Evolutionary conservation across 2,888 invertebrate genomes (phyloP), one percentile per base, ranked within the genome.

Genomic region (Prenolepis imparis): DNA sequence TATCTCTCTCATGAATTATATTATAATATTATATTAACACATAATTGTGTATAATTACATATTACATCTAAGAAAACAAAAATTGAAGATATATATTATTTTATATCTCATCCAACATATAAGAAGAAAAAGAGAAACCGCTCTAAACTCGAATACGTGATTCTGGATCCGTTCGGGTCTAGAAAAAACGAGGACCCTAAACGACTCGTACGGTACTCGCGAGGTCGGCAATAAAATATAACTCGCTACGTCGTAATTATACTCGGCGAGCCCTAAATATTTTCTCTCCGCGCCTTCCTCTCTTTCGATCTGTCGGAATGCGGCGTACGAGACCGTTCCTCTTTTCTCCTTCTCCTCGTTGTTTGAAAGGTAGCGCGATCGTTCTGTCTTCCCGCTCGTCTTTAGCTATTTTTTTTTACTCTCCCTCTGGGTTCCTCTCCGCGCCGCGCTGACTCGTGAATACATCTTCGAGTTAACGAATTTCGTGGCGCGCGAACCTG

Each of bases 381-480:
- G 57, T 57, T 77, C 57, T 41, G 24, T 55, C 67, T 55, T 55
- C 55, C 32, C 57, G 39, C 67, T 59, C 24, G 59, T 57, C 57
- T 68, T 78, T 63, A 73, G 9, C 28, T 57, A 44, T 68, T 75
- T 63, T 72, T 66, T 36, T 24, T 55, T 48, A 41, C 52, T 11
- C 21, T 15, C n/a, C n/a, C 12, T 18, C 48, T 6, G 18, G 28
- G 28, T 18, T n/a, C 21, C 39, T 52, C 12, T n/a, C 18, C 8
- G 15, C 67, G 18, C 32, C 44, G 41, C 48, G 44, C 39, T 75
- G 59, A 32, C 67, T 32, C 67, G 59, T 59, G 77, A 85, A 84
- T 86, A 81, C 88, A 78, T 85, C 87, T 80, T 80, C 83, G 87
- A 85, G 86, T 84, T 88, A 90, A 90, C 88, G 88, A 91, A 90